Evolutionary conservation across 2,888 invertebrate species (phyloP), one percentile per base, ranked within the genome.

Genomic region (Spisula solida): DNA sequence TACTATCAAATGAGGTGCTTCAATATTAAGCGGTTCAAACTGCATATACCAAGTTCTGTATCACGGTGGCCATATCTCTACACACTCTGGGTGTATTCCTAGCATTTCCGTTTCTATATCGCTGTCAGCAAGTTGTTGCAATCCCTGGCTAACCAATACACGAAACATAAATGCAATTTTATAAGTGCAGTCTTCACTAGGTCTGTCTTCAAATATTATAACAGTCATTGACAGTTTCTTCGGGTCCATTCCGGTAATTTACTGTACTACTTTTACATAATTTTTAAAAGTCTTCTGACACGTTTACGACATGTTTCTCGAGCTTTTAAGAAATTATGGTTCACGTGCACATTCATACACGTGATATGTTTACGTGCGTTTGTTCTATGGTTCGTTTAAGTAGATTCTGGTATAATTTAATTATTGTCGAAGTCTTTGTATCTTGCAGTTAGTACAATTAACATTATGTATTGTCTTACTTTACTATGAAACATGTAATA

Each of bases 251-350:
- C 60, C n/a, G n/a, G 8, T 25, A 25, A 66, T 66, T 66, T 66
- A 66, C 60, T n/a, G 60, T 25, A 25, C 25, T 66, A n/a, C 25
- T 66, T 66, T 60, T 60, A 10, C 25, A 0, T 75, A 75, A 80
- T 75, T 85, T 85, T 85, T 79, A 14, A 48, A 78, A 51, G 85
- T 47, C 79, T 85, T 85, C 31, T 85, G 85, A 29, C 85, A 85
- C 75, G 34, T 85, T 85, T 85, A 85, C 31, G 85, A 29, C 79
- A 4, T 85, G 55, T 34, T 41, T 48, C 29, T 56, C 55, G 79
- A 79, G 78, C 34, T 79, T 51, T 85, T 51, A 55, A 85, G 85
- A 78, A 79, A 85, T 75, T 78, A 16, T 29, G 78, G 41, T 79
- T 85, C 79, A 41, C 79, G 48, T 56, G 78, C 85, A 34, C 29